Percentiles rank a stretch among this genome's conserved stretches.
Evolutionary conservation across 2,113 vertebrate genomes (phyloP).

Genomic region (Synchiropus splendidus): DNA sequence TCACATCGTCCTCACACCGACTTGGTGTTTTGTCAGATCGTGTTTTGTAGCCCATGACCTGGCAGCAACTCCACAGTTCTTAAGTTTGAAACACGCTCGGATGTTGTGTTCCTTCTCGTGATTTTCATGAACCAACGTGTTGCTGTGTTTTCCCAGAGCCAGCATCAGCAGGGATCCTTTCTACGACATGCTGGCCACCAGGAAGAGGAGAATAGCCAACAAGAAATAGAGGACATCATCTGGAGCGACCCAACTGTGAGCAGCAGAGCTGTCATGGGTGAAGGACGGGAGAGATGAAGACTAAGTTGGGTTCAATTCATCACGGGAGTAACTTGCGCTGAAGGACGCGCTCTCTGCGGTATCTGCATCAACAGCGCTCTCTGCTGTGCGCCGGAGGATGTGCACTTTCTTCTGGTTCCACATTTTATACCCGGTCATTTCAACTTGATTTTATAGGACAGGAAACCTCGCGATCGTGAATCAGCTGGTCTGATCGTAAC

Average conservation of each 20-base stretch:
- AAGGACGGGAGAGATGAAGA: background rate
- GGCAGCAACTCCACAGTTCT: background rate
- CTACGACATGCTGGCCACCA: constrained; percentile 96
- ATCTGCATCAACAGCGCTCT: constrained; percentile 17
- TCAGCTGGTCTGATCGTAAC: constrained; percentile 65
- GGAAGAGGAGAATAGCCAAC: constrained; percentile 91
- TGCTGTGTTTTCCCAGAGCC: constrained; percentile 67
- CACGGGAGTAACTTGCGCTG: background rate
- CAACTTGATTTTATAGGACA: background rate
- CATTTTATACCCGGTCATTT: background rate
- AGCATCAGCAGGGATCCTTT: constrained; percentile 98
- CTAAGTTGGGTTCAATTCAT: background rate
- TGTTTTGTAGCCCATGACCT: background rate
- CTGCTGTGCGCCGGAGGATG: constrained; percentile 37
- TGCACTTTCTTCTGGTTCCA: no score
- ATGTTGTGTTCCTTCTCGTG: background rate
- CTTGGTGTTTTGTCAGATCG: background rate
- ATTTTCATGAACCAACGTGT: background rate
- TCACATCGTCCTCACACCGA: background rate
- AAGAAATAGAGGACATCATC: constrained; percentile 73
- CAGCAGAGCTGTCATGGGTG: constrained; percentile 13
- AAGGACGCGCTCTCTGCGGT: background rate
- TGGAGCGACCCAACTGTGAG: constrained; percentile 6
- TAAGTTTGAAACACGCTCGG: background rate
- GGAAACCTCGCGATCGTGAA: constrained; percentile 33